phyloP scores from a whole-genome alignment of 2,888 invertebrate species.

The Luperina nickerlii region DNA sequence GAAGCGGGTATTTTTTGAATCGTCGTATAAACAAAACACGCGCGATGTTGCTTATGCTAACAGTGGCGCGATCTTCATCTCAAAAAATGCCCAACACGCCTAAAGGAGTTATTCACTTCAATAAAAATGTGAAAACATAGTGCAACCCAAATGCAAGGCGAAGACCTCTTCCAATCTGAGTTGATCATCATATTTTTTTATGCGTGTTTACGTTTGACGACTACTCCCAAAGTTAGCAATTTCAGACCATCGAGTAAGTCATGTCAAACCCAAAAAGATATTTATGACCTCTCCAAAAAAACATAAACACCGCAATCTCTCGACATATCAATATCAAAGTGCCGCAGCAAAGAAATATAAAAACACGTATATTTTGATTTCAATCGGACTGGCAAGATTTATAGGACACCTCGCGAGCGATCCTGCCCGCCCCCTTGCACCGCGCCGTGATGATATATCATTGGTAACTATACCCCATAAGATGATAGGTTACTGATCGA shows the following conservation, averaged over 20 bases:
- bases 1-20: no score
- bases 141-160: background rate
- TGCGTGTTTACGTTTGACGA: background rate
- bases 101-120: no score
- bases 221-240: background rate
- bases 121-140: no score
- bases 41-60: no score
- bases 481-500: conserved; percentile 60
- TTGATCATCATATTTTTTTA: background rate
- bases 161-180: background rate
- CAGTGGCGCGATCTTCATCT: no score
- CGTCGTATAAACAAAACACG: no score
- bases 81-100: no score
- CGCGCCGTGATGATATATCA: conserved; percentile 68
- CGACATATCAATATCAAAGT: conserved; percentile 67
- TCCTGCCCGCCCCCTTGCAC: conserved; percentile 63
- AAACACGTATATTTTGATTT: conserved; percentile 68
- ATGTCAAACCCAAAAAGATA: conserved; percentile 20
- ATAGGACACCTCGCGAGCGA: conserved; percentile 73
- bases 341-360: conserved; percentile 52
- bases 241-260: background rate
- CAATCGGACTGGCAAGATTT: conserved; percentile 71
- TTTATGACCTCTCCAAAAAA: conserved; percentile 38
- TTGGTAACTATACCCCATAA: conserved; percentile 67
- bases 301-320: conserved; percentile 51